Evolutionary conservation across 2,113 vertebrate species (phyloP), one percentile per base, ranked within the genome.

Genomic region (Podilymbus podiceps): DNA sequence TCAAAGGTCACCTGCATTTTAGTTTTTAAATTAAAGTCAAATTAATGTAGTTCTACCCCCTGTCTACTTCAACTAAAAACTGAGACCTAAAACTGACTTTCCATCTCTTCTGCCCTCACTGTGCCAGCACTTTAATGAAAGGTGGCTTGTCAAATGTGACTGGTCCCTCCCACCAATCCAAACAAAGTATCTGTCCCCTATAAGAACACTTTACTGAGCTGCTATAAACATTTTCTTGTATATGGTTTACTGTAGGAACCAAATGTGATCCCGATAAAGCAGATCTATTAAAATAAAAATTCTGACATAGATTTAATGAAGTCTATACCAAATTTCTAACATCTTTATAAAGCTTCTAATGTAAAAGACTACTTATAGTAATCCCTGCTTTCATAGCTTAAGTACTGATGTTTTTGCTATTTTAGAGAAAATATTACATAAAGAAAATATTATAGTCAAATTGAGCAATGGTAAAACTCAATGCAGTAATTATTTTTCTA

Each of bases 321-420:
- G 74, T 78, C 84, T 93, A n/a, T 46, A 88, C 49, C 28, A 31
- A 96, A 50, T 94, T 85, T 52, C 88, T 96, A 89, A 95, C 78
- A 97, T 90, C 90, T 97, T 93, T 93, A 96, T 94, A 96, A 97
- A 96, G 82, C 85, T 91, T 73, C 72, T 88, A 92, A 85, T 75
- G 44, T 89, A 60, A 92, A 77, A 97, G 88, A 88, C 58, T 89
- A 46, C 28, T 52, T 88, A 8, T 1, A 83, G 78, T 89, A 96
- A 96, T 55, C 69, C 38, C 42, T 93, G 72, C 74, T 94, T 96
- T 95, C 77, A 92, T n/a, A 96, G 71, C 56, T 40, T 86, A 38
- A 11, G 5, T 58, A 44, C 7, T 75, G 86, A 66, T 11, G 76
- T 31, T 68, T 95, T 60, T 75, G 47, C 12, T 18, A 8, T 23